Conservation (phyloP, 2,113 vertebrate genomes). For the Paramormyrops kingsleyae region DNA sequence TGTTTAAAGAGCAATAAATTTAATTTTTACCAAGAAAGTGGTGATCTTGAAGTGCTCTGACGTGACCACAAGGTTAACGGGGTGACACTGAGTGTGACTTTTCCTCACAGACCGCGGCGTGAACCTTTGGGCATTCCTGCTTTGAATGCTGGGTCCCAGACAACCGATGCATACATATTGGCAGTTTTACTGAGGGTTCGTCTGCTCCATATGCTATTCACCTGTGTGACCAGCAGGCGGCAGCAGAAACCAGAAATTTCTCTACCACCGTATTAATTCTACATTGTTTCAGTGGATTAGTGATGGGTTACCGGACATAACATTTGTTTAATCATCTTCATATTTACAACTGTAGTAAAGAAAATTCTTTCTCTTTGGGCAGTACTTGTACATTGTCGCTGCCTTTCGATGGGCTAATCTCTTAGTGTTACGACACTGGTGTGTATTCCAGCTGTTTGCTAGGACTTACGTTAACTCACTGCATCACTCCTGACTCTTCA, state of each 20-base stretch:
- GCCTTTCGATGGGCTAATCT: neutral
- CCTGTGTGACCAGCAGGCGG: conserved; percentile 47
- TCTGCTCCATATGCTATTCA: neutral
- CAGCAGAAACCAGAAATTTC: conserved; percentile 23
- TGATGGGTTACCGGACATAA: neutral
- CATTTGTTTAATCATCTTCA: neutral
- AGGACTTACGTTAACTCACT: neutral
- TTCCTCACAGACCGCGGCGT: neutral
- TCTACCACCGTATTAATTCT: neutral
- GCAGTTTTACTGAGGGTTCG: neutral
- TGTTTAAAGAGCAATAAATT: conserved; percentile 45
- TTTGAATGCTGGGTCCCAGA: neutral
- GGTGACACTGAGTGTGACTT: neutral
- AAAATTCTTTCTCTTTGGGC: neutral
- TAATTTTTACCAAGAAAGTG: neutral
- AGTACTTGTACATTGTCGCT: neutral
- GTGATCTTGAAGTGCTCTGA: neutral
- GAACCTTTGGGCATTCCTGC: neutral
- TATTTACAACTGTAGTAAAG: neutral
- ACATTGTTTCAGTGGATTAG: neutral
- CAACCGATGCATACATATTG: neutral
- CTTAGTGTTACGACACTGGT: neutral
- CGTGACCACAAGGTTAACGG: neutral
- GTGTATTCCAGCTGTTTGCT: neutral
- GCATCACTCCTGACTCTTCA: neutral